Evolutionary conservation across 2,888 invertebrate species (phyloP).

Genomic region (Harpagoxenus sublaevis): DNA sequence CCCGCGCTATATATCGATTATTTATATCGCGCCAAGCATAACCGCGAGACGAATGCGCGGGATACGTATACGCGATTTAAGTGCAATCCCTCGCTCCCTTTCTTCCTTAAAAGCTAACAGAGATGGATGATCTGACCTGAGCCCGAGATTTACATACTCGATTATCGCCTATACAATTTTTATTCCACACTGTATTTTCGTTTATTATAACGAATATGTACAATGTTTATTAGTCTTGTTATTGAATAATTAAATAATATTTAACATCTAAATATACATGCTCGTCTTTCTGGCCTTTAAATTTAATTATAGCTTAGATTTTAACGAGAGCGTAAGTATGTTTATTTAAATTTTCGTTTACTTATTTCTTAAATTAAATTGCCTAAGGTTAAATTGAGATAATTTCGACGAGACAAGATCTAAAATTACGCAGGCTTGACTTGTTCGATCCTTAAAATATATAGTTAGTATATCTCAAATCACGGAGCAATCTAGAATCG

Average conservation of each 20-base stretch:
- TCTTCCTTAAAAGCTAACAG: neutral
- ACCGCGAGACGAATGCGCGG: neutral
- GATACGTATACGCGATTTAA: neutral
- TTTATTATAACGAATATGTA: too few relatives aligned
- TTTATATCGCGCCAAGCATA: conserved; percentile 24
- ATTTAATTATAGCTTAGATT: too few relatives aligned
- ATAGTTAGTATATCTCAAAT: too few relatives aligned
- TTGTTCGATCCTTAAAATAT: neutral
- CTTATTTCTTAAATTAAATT: neutral
- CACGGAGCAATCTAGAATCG: neutral
- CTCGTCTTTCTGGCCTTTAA: too few relatives aligned
- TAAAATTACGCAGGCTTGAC: neutral
- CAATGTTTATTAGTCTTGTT: too few relatives aligned
- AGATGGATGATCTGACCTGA: neutral
- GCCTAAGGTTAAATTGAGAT: neutral
- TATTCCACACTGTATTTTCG: neutral
- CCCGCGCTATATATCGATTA: conserved; percentile 29
- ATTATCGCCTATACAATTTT: conserved; percentile 1
- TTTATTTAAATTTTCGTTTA: neutral
- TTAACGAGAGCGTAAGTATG: too few relatives aligned
- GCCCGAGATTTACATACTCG: neutral
- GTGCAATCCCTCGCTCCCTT: neutral
- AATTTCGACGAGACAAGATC: neutral
- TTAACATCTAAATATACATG: too few relatives aligned
- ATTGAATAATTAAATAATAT: too few relatives aligned